A percentile compares a stretch with the other conserved stretches of the same genome.
Evolutionary conservation across 2,797 vertebrate genomes (phyloP).

Genomic region (Pseudocheirus occidentalis): DNA sequence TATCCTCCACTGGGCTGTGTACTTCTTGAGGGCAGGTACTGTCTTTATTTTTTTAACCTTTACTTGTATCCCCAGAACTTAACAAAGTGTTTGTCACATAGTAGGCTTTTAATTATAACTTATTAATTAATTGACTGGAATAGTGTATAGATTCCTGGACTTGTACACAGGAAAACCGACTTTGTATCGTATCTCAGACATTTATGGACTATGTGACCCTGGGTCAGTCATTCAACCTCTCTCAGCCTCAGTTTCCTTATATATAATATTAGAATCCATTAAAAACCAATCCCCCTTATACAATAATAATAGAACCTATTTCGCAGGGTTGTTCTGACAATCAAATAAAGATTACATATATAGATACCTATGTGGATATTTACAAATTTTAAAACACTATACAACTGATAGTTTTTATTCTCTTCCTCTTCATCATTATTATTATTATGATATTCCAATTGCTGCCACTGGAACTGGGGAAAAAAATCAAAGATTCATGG

Average conservation of each 20-base stretch:
- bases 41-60: background rate
- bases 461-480: background rate
- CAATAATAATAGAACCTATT: background rate
- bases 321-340: background rate
- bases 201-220: background rate
- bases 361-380: background rate
- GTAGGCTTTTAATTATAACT: background rate
- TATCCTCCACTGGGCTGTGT: background rate
- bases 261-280: background rate
- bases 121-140: background rate
- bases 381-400: background rate
- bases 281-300: background rate
- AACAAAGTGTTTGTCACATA: background rate
- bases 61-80: background rate
- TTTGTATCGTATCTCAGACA: background rate
- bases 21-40: background rate
- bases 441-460: background rate
- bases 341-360: no score
- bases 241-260: background rate
- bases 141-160: background rate
- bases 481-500: background rate
- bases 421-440: accelerated
- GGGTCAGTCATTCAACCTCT: background rate
- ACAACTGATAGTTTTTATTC: background rate
- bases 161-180: background rate